phyloP scores from a whole-genome alignment of 2,797 vertebrate species.

The Crocodylus rhombifer region DNA sequence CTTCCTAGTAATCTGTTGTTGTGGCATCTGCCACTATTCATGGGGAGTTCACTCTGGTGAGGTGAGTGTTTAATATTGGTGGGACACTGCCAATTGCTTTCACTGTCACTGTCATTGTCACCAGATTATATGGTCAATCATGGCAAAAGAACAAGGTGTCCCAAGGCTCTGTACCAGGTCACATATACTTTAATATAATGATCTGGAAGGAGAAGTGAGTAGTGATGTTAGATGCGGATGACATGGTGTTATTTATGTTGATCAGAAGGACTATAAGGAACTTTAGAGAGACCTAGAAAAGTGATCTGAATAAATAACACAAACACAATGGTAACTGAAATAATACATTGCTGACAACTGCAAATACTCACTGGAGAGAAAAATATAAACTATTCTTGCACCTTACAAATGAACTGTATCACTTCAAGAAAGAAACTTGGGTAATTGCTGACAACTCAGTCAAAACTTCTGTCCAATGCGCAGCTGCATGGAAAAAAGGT shows the following conservation, averaged over 20 bases:
- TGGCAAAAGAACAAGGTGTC: neutral
- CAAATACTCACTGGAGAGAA: neutral
- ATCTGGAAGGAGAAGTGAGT: neutral
- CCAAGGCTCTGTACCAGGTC: neutral
- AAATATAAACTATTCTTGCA: neutral
- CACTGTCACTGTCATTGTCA: neutral
- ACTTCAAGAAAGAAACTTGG: fast-evolving
- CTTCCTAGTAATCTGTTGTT: neutral
- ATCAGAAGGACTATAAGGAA: neutral
- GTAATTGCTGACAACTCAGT: neutral
- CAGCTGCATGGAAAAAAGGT: neutral
- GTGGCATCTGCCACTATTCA: neutral
- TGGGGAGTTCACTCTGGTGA: neutral
- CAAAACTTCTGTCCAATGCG: neutral
- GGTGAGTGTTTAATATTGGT: neutral
- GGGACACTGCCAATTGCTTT: neutral
- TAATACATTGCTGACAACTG: too few species aligned
- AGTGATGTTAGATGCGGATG: neutral
- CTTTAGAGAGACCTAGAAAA: neutral
- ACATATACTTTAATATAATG: neutral
- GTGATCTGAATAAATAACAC: neutral
- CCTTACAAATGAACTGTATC: neutral
- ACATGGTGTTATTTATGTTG: neutral
- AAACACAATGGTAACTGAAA: neutral
- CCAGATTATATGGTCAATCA: neutral